Base-by-base conservation (phyloP, 2,797 vertebrate species). In the Thripadectes ignobilis region DNA sequence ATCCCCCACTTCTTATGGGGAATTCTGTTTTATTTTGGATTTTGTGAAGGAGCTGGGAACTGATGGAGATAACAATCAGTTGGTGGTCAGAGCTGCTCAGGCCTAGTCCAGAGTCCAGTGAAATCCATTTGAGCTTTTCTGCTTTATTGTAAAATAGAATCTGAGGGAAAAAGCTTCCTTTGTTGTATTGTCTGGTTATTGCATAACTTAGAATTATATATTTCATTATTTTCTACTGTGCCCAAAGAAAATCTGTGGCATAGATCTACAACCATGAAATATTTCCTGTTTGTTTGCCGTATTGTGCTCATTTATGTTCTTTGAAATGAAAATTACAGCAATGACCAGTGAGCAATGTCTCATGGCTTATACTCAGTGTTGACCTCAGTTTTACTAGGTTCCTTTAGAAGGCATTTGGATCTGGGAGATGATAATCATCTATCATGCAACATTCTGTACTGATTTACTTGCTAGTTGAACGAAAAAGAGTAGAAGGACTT, bases 251-350 rank as follows among this genome's bases (percentile, higher is more conserved):
- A 30, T 82, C 63, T 71, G 54, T 75, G 51, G 45, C 68, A 72
- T n/a, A 76, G 57, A 74, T 91, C 27, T 68, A 65, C 41, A 85
- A 48, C n/a, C 34, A 5, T 32, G 43, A 58, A 75, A 27, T 54
- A 52, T 74, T 84, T 69, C 3, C 0, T 52, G 57, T 82, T 51
- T 69, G 52, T 85, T 89, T 93, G 82, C 69, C 13, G 2, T 36
- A 22, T 81, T 45, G 66, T 13, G 77, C 52, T 91, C 52, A 8
- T 77, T 87, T 77, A 23, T 89, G 84, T 88, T 92, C 81, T 95
- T 95, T 92, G 86, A 95, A 96, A 89, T 86, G 62, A 96, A 96
- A 94, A 92, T 92, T 76, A 63, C 16, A 85, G 67, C 96, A 83
- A 57, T 55, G 39, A 77, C 73, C 52, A 71, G 26, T 38, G 68